Evolutionary conservation across 2,797 vertebrate species (phyloP), one percentile per base, ranked within the genome.

Genomic region (Lerista edwardsae): DNA sequence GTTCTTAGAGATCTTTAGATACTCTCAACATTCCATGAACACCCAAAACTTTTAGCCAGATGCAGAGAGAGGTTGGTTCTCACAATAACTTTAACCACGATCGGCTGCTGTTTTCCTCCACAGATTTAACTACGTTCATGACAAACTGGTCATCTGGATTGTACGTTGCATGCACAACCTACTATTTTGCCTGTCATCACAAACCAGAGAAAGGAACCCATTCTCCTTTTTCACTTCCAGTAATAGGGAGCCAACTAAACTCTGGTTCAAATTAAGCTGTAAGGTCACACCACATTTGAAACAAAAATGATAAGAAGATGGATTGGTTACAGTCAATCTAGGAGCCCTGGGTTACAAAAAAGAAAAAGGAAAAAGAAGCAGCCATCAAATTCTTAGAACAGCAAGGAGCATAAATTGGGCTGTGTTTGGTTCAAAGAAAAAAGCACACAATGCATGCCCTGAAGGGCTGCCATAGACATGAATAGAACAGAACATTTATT

Each of bases 401-500:
- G 44, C 0, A 75, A 19, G 76, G 17, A 9, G 9, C 15, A 41
- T 1, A 69, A 12, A 7, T 39, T 10, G 55, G 67, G 25, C 23
- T 39, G 64, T 62, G 27, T 17, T 47, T 62, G 41, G 31, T 27
- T 86, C 64, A 82, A 73, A 57, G 73, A 65, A 75, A 90, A 72
- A 57, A 1, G 11, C 15, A 55, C 31, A 41, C 2, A 82, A 21
- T 0, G 0, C 0, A 3, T 21, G 15, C 67, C 78, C 34, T 2
- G 59, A 80, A 29, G 41, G 47, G 4, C 47, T 6, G 10, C 1
- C 9, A 71, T 81, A 71, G 27, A 36, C 79, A 75, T 21, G 3
- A 82, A 31, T 1, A 64, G 61, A 82, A 47, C 25, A 75, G 77
- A 83, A 84, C 34, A 19, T 34, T 71, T 82, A 0, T 79, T 81